Conservation (phyloP, 2,797 vertebrate genomes). For the Hemitrygon akajei region DNA sequence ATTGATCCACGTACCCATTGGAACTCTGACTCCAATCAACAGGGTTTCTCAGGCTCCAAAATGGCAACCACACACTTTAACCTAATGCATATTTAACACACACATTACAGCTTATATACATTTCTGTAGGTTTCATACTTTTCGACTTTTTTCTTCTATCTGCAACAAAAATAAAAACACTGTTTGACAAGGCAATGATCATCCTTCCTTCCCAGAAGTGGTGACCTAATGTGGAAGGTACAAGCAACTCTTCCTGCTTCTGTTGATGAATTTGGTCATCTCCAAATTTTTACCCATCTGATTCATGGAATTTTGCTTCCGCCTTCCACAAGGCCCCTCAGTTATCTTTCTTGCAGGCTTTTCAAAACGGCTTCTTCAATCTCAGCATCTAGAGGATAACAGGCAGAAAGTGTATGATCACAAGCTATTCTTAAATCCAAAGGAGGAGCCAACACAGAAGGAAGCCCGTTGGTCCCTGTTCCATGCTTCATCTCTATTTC, state of each 20-base stretch:
- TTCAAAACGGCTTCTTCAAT: too few relatives aligned
- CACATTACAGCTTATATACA: not conserved
- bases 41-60: not conserved
- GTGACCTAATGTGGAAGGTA: not conserved
- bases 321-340: not conserved
- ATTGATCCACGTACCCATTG: too few relatives aligned
- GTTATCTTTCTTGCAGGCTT: slow-evolving; percentile 81
- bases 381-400: too few relatives aligned
- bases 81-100: not conserved
- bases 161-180: not conserved
- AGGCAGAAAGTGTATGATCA: too few relatives aligned
- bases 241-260: not conserved
- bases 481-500: too few relatives aligned
- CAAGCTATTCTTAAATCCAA: too few relatives aligned
- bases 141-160: not conserved
- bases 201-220: not conserved
- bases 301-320: too few relatives aligned
- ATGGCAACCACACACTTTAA: not conserved
- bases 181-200: not conserved
- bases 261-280: not conserved
- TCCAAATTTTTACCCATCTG: not conserved
- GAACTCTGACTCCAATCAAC: not conserved
- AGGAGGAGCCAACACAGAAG: too few relatives aligned
- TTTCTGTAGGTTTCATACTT: not conserved
- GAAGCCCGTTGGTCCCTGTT: too few relatives aligned